Evolutionary conservation across 2,113 vertebrate species (phyloP), one percentile per base, ranked within the genome.

Genomic region (Pseudolaguvia tuberculata): DNA sequence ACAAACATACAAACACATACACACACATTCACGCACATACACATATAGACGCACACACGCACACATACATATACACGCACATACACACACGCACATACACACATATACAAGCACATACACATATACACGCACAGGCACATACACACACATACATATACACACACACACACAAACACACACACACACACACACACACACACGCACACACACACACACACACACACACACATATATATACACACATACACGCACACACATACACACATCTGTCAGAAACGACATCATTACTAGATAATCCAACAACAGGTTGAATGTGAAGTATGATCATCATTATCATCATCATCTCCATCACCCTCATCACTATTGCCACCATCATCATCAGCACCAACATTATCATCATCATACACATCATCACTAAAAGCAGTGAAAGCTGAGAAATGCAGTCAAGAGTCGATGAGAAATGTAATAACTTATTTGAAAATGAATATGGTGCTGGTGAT

Each of bases 31-130:
- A 20, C 8, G 39, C 31, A 61, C 58, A 39, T 18, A 61, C 58
- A 61, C 58, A 61, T 25, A 58, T 23, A n/a, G n/a, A n/a, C n/a
- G n/a, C n/a, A n/a, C n/a, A n/a, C n/a, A n/a, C n/a, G n/a, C n/a
- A n/a, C n/a, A 52, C 17, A 52, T 18, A 52, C 51, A 1, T 20
- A 52, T 9, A 6, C 31, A 20, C 8, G 39, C 31, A 61, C 58
- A 39, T 18, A 61, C 58, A 61, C 58, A 61, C 56, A 58, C 56
- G 25, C 53, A 56, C 53, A 29, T 25, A 58, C 56, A 58, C 20
- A 53, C n/a, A 55, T n/a, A 55, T n/a, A 51, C 50, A 51, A 15
- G 13, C 11, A 6, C 31, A 20, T 3, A 61, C 31, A 61, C 58
- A 39, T 18, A 61, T 29, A 61, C 58, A 61, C 56, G 29, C 56